phyloP scores from a whole-genome alignment of 2,888 invertebrate genomes.

The Ligdia adustata region DNA sequence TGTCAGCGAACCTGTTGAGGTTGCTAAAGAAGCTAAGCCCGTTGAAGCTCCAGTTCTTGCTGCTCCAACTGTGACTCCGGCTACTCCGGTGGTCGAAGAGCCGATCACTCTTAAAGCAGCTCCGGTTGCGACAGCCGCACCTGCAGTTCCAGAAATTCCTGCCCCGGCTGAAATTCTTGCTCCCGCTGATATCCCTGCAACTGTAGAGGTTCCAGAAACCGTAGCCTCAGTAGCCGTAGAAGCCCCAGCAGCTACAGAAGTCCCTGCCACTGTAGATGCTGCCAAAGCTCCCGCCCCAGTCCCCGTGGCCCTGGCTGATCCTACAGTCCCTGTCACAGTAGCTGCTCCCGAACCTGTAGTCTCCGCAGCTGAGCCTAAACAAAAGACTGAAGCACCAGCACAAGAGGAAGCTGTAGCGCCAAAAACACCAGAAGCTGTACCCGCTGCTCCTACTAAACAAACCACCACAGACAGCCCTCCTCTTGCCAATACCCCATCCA shows the following conservation, averaged over 20 bases:
- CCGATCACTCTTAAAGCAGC: slow-evolving; percentile 30
- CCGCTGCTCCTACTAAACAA: slow-evolving; percentile 15
- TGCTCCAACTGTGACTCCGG: slow-evolving; percentile 11
- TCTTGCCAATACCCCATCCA: slow-evolving; percentile 70
- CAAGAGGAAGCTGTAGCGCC: not conserved
- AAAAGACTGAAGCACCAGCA: slow-evolving; percentile 39
- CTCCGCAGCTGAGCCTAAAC: slow-evolving; percentile 14
- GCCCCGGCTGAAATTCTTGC: slow-evolving; percentile 23
- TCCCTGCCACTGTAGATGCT: slow-evolving; percentile 24
- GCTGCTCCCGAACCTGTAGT: slow-evolving; percentile 14
- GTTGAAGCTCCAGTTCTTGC: slow-evolving; percentile 29
- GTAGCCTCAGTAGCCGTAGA: too few species aligned
- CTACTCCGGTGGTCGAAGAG: slow-evolving; percentile 18
- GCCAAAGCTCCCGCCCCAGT: not conserved
- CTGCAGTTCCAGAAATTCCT: slow-evolving; percentile 24
- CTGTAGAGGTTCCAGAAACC: slow-evolving; percentile 3
- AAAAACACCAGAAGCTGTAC: not conserved
- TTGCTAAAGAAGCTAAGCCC: slow-evolving; percentile 44
- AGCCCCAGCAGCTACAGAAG: slow-evolving; percentile 14
- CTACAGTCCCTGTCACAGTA: slow-evolving; percentile 31
- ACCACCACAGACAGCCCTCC: slow-evolving; percentile 69
- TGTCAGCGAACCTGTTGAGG: slow-evolving; percentile 35
- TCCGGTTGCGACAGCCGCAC: slow-evolving; percentile 30
- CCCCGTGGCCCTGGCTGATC: slow-evolving; percentile 13
- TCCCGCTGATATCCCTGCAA: not conserved